Evolutionary conservation across 2,888 invertebrate genomes (phyloP).

Genomic region (Arge pagana): DNA sequence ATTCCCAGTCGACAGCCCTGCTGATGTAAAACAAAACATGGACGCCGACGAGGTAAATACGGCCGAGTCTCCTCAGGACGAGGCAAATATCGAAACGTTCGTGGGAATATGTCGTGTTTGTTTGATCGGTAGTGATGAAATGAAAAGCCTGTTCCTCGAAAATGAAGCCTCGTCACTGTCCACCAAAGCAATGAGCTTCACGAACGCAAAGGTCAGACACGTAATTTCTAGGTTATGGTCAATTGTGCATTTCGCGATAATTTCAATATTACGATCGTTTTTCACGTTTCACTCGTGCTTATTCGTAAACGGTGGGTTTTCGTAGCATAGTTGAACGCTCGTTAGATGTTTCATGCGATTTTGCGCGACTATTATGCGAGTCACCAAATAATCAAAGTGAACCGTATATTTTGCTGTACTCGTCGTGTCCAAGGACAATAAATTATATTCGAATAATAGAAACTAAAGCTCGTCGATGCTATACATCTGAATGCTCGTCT

Average conservation of each 20-base stretch:
- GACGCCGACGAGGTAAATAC: conserved; percentile 53
- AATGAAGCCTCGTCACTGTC: conserved; percentile 45
- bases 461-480: too few species aligned
- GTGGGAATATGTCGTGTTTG: conserved; percentile 51
- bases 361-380: too few species aligned
- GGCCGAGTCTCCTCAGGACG: conserved; percentile 43
- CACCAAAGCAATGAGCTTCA: conserved; percentile 52
- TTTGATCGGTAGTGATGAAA: conserved; percentile 44
- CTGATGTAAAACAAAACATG: conserved; percentile 50
- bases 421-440: too few species aligned
- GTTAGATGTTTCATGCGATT: too few species aligned
- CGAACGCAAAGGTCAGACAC: conserved; percentile 54
- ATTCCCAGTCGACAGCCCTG: conserved; percentile 7
- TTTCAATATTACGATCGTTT: too few species aligned
- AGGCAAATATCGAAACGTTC: conserved; percentile 37
- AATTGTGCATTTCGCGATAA: not conserved
- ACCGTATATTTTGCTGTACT: too few species aligned
- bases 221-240: conserved; percentile 18
- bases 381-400: too few species aligned
- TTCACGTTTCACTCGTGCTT: too few species aligned
- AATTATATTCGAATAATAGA: too few species aligned
- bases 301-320: too few species aligned
- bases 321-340: too few species aligned
- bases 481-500: too few species aligned
- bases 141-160: conserved; percentile 49